Evolutionary conservation across 2,113 vertebrate genomes (phyloP).

Genomic region (Caranx melampygus): DNA sequence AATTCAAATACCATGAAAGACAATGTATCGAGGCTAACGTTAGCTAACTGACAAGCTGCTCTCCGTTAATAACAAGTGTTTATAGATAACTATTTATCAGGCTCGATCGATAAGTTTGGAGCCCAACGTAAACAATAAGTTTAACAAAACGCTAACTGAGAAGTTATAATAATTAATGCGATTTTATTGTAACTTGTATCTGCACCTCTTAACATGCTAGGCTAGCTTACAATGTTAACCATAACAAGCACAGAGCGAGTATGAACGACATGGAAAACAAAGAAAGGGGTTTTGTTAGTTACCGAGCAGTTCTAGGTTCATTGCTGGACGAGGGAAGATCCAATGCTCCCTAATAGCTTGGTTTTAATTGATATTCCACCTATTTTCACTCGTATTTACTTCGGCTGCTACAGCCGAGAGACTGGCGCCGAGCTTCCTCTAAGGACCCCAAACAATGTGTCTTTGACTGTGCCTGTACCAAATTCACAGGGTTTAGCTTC

Average conservation of each 20-base stretch:
- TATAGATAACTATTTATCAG: background rate
- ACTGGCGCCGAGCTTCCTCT: slow-evolving; percentile 70
- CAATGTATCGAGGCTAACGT: slow-evolving; percentile 14
- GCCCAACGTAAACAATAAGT: too few relatives aligned
- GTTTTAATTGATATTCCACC: background rate
- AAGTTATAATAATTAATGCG: background rate
- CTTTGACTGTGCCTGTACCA: slow-evolving; percentile 54
- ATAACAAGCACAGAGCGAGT: slow-evolving; percentile 26
- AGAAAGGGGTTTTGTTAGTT: slow-evolving; percentile 7
- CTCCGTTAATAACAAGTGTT: background rate
- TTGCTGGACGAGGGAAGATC: slow-evolving; percentile 29
- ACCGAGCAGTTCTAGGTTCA: slow-evolving; percentile 87
- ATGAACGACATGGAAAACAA: background rate
- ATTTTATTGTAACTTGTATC: background rate
- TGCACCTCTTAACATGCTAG: slow-evolving; percentile 22
- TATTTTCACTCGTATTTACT: slow-evolving; percentile 27
- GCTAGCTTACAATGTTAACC: slow-evolving; percentile 61
- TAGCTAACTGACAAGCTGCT: background rate
- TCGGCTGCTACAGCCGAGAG: slow-evolving; percentile 20
- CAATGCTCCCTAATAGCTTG: background rate
- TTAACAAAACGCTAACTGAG: background rate
- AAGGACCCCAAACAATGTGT: slow-evolving; percentile 81
- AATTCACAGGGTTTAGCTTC: slow-evolving; percentile 18
- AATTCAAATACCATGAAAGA: background rate
- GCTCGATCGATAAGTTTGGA: rapidly evolving